Conservation (phyloP, 2,797 vertebrate species). For the Scolopax bukidnonensis region DNA sequence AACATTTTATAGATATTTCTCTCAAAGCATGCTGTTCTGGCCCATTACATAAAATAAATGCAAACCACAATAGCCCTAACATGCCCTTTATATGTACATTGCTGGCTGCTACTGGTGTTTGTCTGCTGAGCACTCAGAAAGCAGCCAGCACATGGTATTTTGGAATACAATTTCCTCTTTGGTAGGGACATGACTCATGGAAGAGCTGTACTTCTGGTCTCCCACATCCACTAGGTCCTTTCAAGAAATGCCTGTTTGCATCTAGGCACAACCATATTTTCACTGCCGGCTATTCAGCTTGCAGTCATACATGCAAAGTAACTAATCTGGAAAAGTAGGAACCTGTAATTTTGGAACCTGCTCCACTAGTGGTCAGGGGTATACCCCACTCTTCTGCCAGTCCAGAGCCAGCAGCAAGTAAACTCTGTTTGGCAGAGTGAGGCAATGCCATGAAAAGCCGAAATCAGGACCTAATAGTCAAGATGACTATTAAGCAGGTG, state of each 20-base stretch:
- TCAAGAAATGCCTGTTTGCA: background rate
- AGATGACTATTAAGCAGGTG: too few species aligned
- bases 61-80: background rate
- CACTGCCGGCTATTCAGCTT: background rate
- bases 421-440: background rate
- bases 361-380: background rate
- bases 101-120: background rate
- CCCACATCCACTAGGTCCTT: background rate
- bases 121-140: background rate
- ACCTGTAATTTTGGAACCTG: background rate
- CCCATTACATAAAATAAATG: background rate
- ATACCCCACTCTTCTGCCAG: background rate
- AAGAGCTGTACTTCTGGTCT: background rate
- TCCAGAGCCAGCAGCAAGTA: background rate
- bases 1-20: background rate
- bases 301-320: accelerated
- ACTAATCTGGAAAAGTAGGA: constrained; percentile 20
- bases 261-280: background rate
- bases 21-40: background rate
- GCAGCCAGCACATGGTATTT: background rate
- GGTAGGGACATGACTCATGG: background rate
- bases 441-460: too few species aligned
- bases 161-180: background rate
- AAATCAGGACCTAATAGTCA: too few species aligned
- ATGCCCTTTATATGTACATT: background rate